Evolutionary conservation across 2,888 invertebrate genomes (phyloP).

Genomic region (Synergus laeviventris): DNA sequence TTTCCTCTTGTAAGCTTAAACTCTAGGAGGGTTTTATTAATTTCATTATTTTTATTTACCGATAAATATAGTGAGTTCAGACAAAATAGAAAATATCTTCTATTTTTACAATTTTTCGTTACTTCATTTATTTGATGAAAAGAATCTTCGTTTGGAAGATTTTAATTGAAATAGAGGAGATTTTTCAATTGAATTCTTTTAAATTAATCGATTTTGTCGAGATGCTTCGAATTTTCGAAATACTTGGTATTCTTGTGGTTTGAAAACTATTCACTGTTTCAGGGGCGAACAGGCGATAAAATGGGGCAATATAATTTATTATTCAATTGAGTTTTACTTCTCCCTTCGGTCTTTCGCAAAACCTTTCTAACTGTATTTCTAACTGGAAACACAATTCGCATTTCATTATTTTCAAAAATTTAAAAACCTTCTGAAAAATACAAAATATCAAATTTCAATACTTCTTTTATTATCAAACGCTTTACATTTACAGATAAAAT

Average conservation of each 20-base stretch:
- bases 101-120: no score
- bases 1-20: neutral
- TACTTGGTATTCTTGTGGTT: neutral
- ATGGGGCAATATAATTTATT: conserved; percentile 24
- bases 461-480: no score
- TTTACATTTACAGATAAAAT: no score
- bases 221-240: neutral
- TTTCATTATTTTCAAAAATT: neutral
- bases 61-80: neutral
- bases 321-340: neutral
- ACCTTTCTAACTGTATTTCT: neutral
- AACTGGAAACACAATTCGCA: neutral
- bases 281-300: neutral
- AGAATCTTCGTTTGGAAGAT: no score
- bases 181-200: neutral
- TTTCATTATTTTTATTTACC: neutral
- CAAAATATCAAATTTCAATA: neutral
- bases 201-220: neutral
- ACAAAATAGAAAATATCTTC: no score
- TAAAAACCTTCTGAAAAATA: neutral
- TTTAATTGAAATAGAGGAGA: neutral
- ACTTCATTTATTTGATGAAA: no score
- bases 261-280: conserved; percentile 8
- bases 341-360: neutral
- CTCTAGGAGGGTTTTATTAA: neutral